Conservation (phyloP, 2,113 vertebrate species). For the Tylochromis polylepis region DNA sequence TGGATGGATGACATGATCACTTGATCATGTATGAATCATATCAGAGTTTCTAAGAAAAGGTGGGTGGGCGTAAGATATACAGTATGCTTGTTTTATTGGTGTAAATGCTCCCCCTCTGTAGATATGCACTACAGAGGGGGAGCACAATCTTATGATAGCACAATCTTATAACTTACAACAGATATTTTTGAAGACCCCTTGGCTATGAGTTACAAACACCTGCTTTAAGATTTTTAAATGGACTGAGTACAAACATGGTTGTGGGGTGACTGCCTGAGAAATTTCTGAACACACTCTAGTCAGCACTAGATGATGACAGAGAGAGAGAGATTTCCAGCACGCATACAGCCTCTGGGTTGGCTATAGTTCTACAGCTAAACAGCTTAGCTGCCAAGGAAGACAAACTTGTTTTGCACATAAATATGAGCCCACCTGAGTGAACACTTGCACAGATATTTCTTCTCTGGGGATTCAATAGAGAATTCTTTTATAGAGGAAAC, state of each 20-base stretch:
- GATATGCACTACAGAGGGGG: background rate
- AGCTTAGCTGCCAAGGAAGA: background rate
- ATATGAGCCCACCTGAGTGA: constrained; percentile 19
- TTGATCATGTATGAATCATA: background rate
- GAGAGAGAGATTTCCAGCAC: background rate
- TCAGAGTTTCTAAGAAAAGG: background rate
- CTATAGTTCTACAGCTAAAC: background rate
- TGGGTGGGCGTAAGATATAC: background rate
- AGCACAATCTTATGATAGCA: no score
- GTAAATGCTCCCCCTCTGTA: background rate
- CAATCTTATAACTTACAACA: background rate
- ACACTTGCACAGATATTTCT: constrained; percentile 32
- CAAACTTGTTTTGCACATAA: background rate
- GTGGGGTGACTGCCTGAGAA: background rate
- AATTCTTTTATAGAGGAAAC: background rate
- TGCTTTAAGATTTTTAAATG: background rate
- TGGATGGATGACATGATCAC: background rate
- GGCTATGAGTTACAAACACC: background rate
- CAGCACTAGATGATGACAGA: background rate
- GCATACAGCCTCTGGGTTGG: background rate
- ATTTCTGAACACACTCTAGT: background rate
- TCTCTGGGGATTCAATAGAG: background rate
- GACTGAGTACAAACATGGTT: background rate
- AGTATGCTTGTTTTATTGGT: background rate
- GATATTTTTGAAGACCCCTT: background rate